Base-by-base conservation (phyloP, 2,888 invertebrate species). In the Periphyllus acericola region DNA sequence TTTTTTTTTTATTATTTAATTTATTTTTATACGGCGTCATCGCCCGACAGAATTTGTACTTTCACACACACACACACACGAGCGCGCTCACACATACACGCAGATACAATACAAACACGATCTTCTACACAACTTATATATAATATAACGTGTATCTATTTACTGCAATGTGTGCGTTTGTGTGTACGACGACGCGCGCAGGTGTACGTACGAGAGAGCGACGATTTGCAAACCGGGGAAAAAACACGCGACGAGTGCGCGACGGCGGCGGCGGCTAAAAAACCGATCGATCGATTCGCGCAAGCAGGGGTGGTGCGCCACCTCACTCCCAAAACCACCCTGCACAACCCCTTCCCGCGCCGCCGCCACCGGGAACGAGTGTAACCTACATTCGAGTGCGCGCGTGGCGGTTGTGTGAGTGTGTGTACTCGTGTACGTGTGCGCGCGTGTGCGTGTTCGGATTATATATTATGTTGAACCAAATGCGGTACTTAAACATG, bases 351-450 rank as follows among this genome's bases (percentile, higher is more conserved):
- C n/a, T 68, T 17, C 55, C 2, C 46, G 1, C 11, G 11, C 11
- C 14, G 4, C 6, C 46, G 46, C 25, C 9, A 0, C 46, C 72
- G n/a, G 19, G 60, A 66, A 36, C 29, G 29, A 75, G 83, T 83
- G 75, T 83, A 83, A 83, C 83, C 83, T 83, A 83, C 74, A 75
- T 83, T 75, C 74, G 72, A 79, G 34, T 34, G 55, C 79, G 79
- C 79, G 55, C 79, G 52, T 29, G 52, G 46, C 21, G 5, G 19
- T 8, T 46, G 46, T 46, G 14, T 1, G n/a, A n/a, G 40, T 21
- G 29, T 29, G 29, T 71, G 29, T 71, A 8, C 21, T 66, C 11
- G 29, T 32, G 32, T 71, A 60, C 55, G 14, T 19, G 55, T n/a
- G 55, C 25, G 60, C 9, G 79, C 34, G 60, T 36, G 14, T 32